Conservation (phyloP, 2,113 vertebrate species). For the Amblyopsis rosae region DNA sequence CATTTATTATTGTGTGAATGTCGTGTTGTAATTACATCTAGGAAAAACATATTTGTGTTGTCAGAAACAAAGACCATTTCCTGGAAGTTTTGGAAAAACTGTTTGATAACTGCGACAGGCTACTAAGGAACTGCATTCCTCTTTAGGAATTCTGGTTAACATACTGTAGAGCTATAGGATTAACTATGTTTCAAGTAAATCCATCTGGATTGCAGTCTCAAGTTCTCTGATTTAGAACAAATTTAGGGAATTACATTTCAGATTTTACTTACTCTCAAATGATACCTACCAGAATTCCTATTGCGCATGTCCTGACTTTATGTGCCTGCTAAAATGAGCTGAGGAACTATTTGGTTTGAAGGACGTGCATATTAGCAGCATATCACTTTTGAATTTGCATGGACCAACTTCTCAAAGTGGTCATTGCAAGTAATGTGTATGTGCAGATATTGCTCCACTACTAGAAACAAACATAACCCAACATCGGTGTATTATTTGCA, state of each 20-base stretch:
- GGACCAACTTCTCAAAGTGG: slow-evolving; percentile 50
- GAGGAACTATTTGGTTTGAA: slow-evolving; percentile 48
- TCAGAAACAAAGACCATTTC: slow-evolving; percentile 51
- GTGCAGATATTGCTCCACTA: slow-evolving; percentile 51
- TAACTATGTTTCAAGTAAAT: slow-evolving; percentile 12
- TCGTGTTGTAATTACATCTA: slow-evolving; percentile 25
- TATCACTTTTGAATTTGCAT: slow-evolving; percentile 68
- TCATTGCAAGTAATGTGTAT: slow-evolving; percentile 59
- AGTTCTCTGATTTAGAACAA: not conserved
- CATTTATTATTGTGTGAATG: slow-evolving; percentile 23
- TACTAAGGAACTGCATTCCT: slow-evolving; percentile 74
- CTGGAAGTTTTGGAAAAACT: slow-evolving; percentile 68
- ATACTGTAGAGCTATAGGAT: slow-evolving; percentile 12
- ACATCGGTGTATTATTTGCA: slow-evolving; percentile 30
- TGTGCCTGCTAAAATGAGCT: slow-evolving; percentile 72
- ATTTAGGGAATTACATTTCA: slow-evolving; percentile 4
- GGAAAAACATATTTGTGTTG: slow-evolving; percentile 7
- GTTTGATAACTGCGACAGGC: slow-evolving; percentile 73
- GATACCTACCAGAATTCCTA: slow-evolving; percentile 78
- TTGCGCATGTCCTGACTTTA: slow-evolving; percentile 78
- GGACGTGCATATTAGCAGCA: slow-evolving; percentile 52
- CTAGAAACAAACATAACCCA: slow-evolving; percentile 24
- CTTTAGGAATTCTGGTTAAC: slow-evolving; percentile 79
- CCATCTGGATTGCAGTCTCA: not conserved
- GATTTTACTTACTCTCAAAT: not conserved